These are phyloP conservation scores for Temnothorax nylanderi DNA, from an alignment of 1,140 invertebrate species.

Conservation along the genomic window DNA sequence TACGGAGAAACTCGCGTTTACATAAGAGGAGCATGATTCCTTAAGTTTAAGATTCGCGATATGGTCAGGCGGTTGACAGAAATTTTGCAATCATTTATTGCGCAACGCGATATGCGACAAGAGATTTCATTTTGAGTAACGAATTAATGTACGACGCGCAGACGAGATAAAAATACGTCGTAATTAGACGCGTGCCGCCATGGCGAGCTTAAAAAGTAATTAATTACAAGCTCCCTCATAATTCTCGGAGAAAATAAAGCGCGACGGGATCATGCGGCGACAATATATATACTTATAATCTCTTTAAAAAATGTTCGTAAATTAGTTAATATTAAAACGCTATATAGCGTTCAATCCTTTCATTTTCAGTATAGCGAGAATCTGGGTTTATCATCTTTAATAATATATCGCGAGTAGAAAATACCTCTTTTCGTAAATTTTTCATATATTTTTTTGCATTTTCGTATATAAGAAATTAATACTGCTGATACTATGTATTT, in stretches of 20 bases:
- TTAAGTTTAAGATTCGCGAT: constrained; percentile 3
- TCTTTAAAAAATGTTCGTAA: constrained; percentile 1
- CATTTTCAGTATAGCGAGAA: not conserved
- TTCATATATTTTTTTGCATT: not conserved
- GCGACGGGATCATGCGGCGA: not conserved
- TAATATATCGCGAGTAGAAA: not conserved
- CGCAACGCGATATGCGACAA: not conserved
- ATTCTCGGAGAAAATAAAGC: not conserved
- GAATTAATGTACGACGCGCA: not conserved
- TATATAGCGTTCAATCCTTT: not conserved
- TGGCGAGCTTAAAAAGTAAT: constrained; percentile 13
- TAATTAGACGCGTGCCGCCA: not conserved
- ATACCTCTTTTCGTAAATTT: not conserved
- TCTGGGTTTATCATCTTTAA: not conserved
- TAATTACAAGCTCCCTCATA: constrained; percentile 9
- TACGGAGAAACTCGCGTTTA: not conserved
- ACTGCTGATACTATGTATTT: no score
- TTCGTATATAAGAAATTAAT: not conserved
- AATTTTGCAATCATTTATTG: constrained; percentile 14
- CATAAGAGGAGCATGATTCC: constrained; percentile 1
- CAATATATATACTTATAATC: not conserved
- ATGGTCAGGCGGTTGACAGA: not conserved
- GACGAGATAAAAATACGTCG: not conserved
- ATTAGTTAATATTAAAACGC: not conserved
- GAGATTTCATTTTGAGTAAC: constrained; percentile 1